These are phyloP conservation scores for Acheta domesticus DNA, from an alignment of 2,888 invertebrate genomes.

Conservation along the genomic window DNA sequence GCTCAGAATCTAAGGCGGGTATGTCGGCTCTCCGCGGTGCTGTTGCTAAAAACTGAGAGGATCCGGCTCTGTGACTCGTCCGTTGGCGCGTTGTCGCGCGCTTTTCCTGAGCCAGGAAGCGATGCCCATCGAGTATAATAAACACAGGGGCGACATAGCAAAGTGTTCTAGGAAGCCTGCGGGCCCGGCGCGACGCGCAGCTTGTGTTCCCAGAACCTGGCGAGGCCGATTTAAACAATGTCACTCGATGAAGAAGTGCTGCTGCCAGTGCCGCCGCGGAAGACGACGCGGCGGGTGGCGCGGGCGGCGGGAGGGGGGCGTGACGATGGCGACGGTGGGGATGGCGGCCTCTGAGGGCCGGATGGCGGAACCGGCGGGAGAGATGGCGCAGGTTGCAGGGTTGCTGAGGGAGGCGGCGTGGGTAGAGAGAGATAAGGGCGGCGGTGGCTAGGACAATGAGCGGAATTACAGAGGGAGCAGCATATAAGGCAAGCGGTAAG, in stretches of 20 bases:
- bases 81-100: not conserved
- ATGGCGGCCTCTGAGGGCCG: not conserved
- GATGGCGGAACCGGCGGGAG: no score
- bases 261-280: not conserved
- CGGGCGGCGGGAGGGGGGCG: not conserved
- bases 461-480: no score
- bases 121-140: not conserved
- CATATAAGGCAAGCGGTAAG: no score
- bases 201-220: conserved; percentile 2
- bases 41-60: conserved; percentile 4
- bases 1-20: no score
- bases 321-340: not conserved
- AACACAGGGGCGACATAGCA: conserved; percentile 5
- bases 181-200: not conserved
- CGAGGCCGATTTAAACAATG: not conserved
- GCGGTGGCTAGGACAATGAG: no score
- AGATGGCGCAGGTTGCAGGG: no score
- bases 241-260: not conserved
- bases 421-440: no score
- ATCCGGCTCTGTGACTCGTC: conserved; percentile 10
- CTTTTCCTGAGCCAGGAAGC: conserved; percentile 9
- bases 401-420: no score
- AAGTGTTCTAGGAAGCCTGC: not conserved
- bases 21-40: not conserved
- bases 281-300: not conserved